Evolutionary conservation across 2,888 invertebrate genomes (phyloP), one percentile per base, ranked within the genome.

Genomic region (Hyles lineata): DNA sequence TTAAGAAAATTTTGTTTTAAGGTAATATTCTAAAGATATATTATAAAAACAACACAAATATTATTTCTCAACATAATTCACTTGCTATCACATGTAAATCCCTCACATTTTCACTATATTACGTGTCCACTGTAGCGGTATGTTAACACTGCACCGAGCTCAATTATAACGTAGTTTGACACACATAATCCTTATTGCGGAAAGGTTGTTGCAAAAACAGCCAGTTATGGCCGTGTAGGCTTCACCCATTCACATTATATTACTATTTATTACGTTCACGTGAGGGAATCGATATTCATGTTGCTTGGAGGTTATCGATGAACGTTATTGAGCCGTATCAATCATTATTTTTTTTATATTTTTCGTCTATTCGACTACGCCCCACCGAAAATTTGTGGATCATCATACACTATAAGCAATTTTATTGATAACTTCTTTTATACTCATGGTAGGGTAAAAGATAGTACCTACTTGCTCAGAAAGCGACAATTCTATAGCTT

Each of bases 111-210:
- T 3, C 32, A 19, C 2, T 21, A 63, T 11, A 29, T 32, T 25
- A 43, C 25, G 19, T 43, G 43, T 11, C n/a, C 5, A 11, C 11
- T 63, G 43, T 23, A 21, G 63, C 55, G 55, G 55, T 55, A n/a
- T 17, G 55, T 43, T 43, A 35, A 35, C 63, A 43, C 63, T 43
- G 9, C 35, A 21, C 35, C 55, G 35, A 11, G 21, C 15, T 35
- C 32, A 63, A 63, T 63, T 43, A 43, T 43, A 32, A 35, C 35
- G 19, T 35, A 35, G 63, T 63, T 9, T 67, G 63, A 67, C 63
- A 67, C 43, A 67, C 43, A 67, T 50, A 67, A 23, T 67, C 67
- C 50, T 43, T 67, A 67, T 67, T 67, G 67, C 67, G 67, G 67
- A 67, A 67, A 50, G 50, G 67, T 67, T 67, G 67, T 23, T 29